Percentiles rank a stretch among this genome's conserved stretches.
phyloP scores from a whole-genome alignment of 2,797 vertebrate genomes.

The Mormyrops attenuatus region DNA sequence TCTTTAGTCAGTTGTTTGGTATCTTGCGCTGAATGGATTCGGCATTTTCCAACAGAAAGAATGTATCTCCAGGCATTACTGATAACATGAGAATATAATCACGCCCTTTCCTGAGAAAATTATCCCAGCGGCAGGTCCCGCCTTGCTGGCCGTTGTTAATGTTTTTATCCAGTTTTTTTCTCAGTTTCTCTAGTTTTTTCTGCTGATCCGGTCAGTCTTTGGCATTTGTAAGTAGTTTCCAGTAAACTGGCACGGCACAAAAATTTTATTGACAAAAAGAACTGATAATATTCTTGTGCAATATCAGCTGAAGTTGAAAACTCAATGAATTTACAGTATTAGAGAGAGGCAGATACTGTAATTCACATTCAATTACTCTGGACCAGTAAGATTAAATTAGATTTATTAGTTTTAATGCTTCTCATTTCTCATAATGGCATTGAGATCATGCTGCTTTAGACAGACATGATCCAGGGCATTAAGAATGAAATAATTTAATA shows the following conservation, averaged over 20 bases:
- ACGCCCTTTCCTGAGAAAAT: neutral
- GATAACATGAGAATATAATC: neutral
- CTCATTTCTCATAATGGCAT: neutral
- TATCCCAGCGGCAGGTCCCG: neutral
- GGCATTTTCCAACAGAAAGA: neutral
- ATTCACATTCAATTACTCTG: neutral
- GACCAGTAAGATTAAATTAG: neutral
- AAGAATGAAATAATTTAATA: neutral
- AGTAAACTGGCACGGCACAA: neutral
- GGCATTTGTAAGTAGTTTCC: neutral
- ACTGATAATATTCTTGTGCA: neutral
- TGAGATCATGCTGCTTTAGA: neutral
- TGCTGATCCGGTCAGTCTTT: neutral
- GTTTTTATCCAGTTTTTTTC: neutral
- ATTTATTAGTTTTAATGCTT: neutral
- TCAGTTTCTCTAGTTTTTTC: neutral
- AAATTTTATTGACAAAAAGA: neutral
- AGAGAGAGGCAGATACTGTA: neutral
- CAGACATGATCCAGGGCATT: neutral
- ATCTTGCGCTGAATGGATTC: neutral
- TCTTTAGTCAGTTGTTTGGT: neutral
- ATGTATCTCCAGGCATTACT: neutral
- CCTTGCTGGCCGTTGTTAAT: neutral
- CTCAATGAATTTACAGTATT: neutral
- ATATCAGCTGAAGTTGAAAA: neutral